Base-by-base conservation (phyloP, 1,140 invertebrate genomes). In the Sitophilus oryzae region DNA sequence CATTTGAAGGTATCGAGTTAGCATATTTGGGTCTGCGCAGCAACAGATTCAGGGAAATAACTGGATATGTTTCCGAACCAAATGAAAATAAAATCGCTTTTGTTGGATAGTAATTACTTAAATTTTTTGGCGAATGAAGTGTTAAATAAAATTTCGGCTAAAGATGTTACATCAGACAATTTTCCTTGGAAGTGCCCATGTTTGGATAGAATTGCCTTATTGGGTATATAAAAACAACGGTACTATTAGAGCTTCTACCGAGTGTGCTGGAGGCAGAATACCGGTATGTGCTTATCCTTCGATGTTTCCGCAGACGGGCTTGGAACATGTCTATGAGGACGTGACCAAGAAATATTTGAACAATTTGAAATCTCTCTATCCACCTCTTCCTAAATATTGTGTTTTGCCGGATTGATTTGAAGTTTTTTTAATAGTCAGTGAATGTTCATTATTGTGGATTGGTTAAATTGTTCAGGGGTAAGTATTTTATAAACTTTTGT, bases 141-240 rank as follows among this genome's bases (percentile, higher is more conserved):
- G n/a, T 36, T 62, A 16, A 45, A 50, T 11, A 60, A 60, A 34
- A n/a, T 62, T 10, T 22, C 53, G 1, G 57, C 57, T 3, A 56
- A 56, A 30, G 41, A 57, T 36, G 21, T 62, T 21, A 50, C 38
- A 1, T 2, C 60, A 6, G 40, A 60, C 45, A 43, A 38, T 14
- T 60, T 60, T 52, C 60, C 58, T 22, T 62, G 60, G 60, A 57
- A 52, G 19, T 62, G 60, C 43, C 54, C 57, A 0, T 62, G 58
- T 43, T 35, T 62, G 14, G 52, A 56, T 11, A 46, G 40, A 15
- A 57, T 62, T 20, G n/a, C 43, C 10, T 47, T 37, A n/a, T 25
- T 62, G 60, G 60, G 5, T 62, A 8, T 36, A 23, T 41, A 50
- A n/a, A 1, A 52, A 14, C 1, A 62, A 62, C 42, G 50, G 21